Evolutionary conservation across 2,888 invertebrate species (phyloP), one percentile per base, ranked within the genome.

Genomic region (Harpalus rubripes): DNA sequence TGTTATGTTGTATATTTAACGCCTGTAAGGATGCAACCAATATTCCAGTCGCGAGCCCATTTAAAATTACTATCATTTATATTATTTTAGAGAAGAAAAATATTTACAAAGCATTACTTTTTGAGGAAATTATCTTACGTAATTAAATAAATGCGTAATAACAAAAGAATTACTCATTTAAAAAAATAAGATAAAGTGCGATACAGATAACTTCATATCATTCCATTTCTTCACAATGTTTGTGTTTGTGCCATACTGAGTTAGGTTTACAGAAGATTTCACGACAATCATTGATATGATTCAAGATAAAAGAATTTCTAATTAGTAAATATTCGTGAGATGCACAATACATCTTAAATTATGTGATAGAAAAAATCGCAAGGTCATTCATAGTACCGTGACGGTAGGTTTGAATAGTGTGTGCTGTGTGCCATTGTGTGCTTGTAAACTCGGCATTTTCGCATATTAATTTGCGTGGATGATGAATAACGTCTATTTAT

Each of bases 401-500:
- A 80, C 80, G 80, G 80, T 80, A 80, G 80, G 80, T 80, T 15
- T 78, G 41, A 15, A 18, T 80, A 12, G 26, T 80, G 80, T 41
- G 7, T 61, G 80, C 80, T 80, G 80, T 41, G 7, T 61, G 80
- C 80, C 80, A 80, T 80, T 80, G 80, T 78, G 26, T 80, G 61
- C 41, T 61, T 80, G 16, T 58, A 22, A 32, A 39, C 39, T 80
- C 16, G 32, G 80, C 39, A 74, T 82, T 72, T 82, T 82, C 72
- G 82, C 82, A 82, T 80, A 80, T 82, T 82, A 72, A 82, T 82
- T 72, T 61, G 52, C n/a, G 58, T 63, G 56, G 52, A 61, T 82
- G 74, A 82, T 82, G 82, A 82, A 82, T 82, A 80, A 78, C 78
- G 12, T 84, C 84, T 84, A 84, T 84, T 84, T 84, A 56, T 84